phyloP scores from a whole-genome alignment of 2,888 invertebrate species.

The Nemurella pictetii region DNA sequence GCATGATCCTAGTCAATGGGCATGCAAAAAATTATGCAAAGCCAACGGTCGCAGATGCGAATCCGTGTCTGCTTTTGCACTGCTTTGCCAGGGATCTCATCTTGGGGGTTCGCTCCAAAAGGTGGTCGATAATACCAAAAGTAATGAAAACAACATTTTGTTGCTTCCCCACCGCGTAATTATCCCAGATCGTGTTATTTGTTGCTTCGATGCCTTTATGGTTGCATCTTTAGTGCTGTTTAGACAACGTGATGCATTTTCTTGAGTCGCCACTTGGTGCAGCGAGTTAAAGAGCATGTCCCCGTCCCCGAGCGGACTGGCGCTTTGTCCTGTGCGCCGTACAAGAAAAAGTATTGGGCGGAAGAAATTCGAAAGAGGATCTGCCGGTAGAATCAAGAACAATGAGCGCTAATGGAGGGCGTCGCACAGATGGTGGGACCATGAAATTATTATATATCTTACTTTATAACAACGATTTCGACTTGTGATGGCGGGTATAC shows the following conservation, averaged over 20 bases:
- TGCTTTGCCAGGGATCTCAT: not conserved
- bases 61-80: not conserved
- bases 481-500: not conserved
- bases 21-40: not conserved
- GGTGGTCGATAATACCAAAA: not conserved
- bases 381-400: not conserved
- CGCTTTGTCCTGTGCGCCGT: not conserved
- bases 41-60: not conserved
- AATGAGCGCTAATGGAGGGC: slow-evolving; percentile 8
- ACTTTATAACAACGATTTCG: not conserved
- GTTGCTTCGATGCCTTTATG: not conserved
- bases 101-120: not conserved
- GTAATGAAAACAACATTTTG: not conserved
- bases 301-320: not conserved
- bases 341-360: not conserved
- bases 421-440: not conserved
- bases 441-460: not conserved
- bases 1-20: not conserved
- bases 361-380: not conserved
- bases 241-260: not conserved
- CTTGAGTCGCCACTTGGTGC: not conserved
- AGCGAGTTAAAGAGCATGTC: not conserved
- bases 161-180: not conserved
- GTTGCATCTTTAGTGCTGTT: not conserved
- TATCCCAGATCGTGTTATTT: not conserved